Evolutionary conservation across 2,888 invertebrate genomes (phyloP).

Genomic region (Smittia aterrima): DNA sequence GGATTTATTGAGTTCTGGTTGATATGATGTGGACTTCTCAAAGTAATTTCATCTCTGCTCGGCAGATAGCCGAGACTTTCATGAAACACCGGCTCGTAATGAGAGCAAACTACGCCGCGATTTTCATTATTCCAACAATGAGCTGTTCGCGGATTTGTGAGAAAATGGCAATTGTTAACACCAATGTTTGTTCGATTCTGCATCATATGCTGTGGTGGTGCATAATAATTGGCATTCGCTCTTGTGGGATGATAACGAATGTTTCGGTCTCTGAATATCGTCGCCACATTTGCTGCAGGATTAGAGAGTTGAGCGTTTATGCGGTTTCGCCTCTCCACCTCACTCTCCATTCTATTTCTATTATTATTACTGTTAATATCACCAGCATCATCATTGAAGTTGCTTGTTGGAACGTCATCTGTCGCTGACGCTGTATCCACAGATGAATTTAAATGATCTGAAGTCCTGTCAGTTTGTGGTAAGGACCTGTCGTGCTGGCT

Average conservation of each 20-base stretch:
- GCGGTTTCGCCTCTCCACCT: constrained; percentile 52
- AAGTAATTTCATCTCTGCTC: constrained; percentile 42
- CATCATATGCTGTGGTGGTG: constrained; percentile 16
- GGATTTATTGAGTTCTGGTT: constrained; percentile 27
- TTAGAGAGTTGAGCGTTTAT: constrained; percentile 51
- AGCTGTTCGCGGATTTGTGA: constrained; percentile 52
- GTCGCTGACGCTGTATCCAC: constrained; percentile 42
- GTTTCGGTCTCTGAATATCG: constrained; percentile 50
- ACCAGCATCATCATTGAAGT: constrained; percentile 29
- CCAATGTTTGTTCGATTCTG: constrained; percentile 4
- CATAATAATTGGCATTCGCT: constrained; percentile 44
- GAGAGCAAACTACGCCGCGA: constrained; percentile 47
- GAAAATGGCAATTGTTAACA: constrained; percentile 45
- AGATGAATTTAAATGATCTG: constrained; percentile 45
- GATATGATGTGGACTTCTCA: constrained; percentile 38
- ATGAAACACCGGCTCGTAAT: constrained; percentile 71
- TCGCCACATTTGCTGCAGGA: constrained; percentile 47
- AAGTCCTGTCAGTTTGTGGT: constrained; percentile 47
- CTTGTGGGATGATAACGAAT: constrained; percentile 47
- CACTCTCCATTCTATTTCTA: constrained; percentile 48
- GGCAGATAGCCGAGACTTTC: constrained; percentile 76
- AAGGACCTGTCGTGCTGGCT: constrained; percentile 57
- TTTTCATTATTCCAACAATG: constrained; percentile 49
- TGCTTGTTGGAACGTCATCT: constrained; percentile 22
- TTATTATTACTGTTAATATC: constrained; percentile 43